Evolutionary conservation across 1,140 invertebrate species (phyloP).

Genomic region (Hycleus phaleratus): DNA sequence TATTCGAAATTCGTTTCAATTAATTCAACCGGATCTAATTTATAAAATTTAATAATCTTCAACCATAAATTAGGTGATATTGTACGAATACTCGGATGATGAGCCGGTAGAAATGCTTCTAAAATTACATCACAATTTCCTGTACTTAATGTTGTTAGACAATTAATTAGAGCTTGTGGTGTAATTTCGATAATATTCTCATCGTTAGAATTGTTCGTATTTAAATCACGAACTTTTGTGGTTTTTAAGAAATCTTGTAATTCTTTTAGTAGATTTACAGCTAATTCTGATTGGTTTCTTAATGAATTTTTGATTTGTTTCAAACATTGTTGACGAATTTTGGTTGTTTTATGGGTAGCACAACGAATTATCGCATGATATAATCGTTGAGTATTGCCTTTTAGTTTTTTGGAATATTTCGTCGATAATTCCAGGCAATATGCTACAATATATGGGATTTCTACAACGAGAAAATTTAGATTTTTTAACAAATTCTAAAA

Average conservation of each 20-base stretch:
- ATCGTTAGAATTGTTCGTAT: conserved; percentile 8
- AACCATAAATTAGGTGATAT: conserved; percentile 51
- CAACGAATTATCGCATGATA: conserved; percentile 33
- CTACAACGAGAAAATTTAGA: too few species aligned
- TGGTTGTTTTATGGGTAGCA: conserved; percentile 43
- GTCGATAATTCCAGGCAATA: too few species aligned
- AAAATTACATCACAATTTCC: conserved; percentile 47
- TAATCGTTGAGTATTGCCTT: too few species aligned
- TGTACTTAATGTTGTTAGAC: conserved; percentile 46
- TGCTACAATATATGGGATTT: too few species aligned
- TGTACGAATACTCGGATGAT: conserved; percentile 57
- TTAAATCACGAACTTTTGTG: conserved; percentile 43
- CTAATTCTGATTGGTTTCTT: too few species aligned
- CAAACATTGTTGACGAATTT: conserved; percentile 39
- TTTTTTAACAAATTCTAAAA: conserved; percentile 33
- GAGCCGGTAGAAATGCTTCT: conserved; percentile 55
- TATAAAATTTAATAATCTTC: conserved; percentile 51
- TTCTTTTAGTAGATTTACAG: conserved; percentile 43
- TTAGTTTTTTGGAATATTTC: too few species aligned
- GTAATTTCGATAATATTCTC: conserved; percentile 16
- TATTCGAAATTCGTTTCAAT: conserved; percentile 42
- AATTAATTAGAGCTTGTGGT: conserved; percentile 37
- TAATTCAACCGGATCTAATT: conserved; percentile 49
- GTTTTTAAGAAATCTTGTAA: conserved; percentile 50
- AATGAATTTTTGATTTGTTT: not conserved